Evolutionary conservation across 2,113 vertebrate species (phyloP), one percentile per base, ranked within the genome.

Genomic region (Brachirus orientalis): DNA sequence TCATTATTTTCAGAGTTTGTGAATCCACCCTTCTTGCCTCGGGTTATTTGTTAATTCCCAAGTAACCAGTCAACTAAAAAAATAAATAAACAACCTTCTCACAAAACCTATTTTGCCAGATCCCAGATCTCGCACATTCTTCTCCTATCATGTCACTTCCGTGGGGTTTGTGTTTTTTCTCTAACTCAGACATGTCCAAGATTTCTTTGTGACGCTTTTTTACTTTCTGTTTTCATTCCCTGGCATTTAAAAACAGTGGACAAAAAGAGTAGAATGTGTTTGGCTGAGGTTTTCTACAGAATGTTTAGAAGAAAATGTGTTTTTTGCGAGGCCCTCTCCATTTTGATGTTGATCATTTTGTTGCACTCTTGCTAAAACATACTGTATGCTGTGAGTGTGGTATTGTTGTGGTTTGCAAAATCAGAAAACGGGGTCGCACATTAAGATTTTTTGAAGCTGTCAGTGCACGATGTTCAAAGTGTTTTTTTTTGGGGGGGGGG

Each of bases 351-450:
- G 74, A 82, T 69, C n/a, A 55, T 86, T n/a, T 84, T 65, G 79
- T 79, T 83, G 81, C 86, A 91, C 87, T 84, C 89, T 90, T 87
- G 88, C 80, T 90, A 51, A 81, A 72, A 79, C 75, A 76, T 80
- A 38, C 53, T 55, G 53, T 55, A 80, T 79, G 85, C 76, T 84
- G 84, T 91, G 75, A 78, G 73, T 84, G 85, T 84, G 85, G 63
- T 84, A 69, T 69, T 75, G 63, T 87, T 70, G 82, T 89, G 77
- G 80, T 88, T 86, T 81, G 80, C 72, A 63, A 75, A 80, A 72
- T 57, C 72, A 10, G 77, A 81, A 61, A 74, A 74, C 36, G 77
- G 58, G 69, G 80, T 77, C 86, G 86, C 86, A 87, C 81, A 83
- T 79, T 58, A 52, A 48, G 45, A 58, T 47, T 59, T 63, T 74